These are phyloP conservation scores for Aphelinus certus DNA, from an alignment of 1,140 invertebrate genomes.

Conservation along the genomic window DNA sequence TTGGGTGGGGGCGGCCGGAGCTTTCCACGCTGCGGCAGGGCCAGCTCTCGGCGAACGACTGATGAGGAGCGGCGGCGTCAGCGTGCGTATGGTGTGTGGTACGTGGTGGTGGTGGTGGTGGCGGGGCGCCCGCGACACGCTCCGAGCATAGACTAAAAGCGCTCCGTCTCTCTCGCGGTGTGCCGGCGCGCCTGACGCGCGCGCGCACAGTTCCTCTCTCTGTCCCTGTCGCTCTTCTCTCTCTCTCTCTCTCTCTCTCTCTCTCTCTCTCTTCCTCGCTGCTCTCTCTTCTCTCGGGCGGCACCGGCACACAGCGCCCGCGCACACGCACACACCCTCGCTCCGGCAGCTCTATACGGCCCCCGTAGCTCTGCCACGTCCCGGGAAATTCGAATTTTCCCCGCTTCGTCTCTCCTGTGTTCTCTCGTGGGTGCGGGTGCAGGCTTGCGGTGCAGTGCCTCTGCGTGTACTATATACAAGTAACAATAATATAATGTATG, in stretches of 20 bases:
- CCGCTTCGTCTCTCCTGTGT: too few species aligned
- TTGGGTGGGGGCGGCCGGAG: conserved; percentile 31
- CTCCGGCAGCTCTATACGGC: not conserved
- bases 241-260: conserved; percentile 26
- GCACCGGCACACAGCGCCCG: not conserved
- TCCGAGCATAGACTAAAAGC: conserved; percentile 56
- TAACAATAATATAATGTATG: too few species aligned
- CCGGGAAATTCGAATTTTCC: too few species aligned
- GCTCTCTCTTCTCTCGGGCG: not conserved
- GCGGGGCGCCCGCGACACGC: conserved; percentile 46
- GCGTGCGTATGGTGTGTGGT: not conserved
- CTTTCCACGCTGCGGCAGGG: not conserved
- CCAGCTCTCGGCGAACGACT: not conserved
- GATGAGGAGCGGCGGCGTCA: too few species aligned
- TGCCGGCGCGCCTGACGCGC: too few species aligned
- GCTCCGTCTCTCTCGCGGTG: conserved; percentile 40
- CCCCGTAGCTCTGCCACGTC: conserved; percentile 14
- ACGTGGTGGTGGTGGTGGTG: not conserved
- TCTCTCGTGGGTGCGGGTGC: too few species aligned
- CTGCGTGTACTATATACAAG: too few species aligned
- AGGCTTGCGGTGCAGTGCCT: too few species aligned
- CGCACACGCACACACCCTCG: conserved; percentile 4
- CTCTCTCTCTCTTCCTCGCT: conserved; percentile 23
- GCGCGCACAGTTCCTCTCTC: not conserved
- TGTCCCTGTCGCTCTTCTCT: conserved; percentile 11